These are phyloP conservation scores for Euphydryas editha DNA, from an alignment of 2,888 invertebrate species.

Conservation along the genomic window DNA sequence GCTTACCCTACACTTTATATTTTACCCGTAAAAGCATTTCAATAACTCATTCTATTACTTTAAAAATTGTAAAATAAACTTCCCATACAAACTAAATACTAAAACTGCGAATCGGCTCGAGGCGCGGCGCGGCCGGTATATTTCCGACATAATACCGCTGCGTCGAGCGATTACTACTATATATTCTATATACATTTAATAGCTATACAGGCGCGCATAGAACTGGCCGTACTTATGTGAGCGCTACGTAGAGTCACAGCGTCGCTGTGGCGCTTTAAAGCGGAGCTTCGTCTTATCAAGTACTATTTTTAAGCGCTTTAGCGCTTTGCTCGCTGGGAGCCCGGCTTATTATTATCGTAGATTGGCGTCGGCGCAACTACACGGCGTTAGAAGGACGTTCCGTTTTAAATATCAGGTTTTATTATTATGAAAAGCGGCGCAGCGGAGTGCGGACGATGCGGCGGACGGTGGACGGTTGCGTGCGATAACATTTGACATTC, in stretches of 20 bases:
- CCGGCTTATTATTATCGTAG: conserved; percentile 84
- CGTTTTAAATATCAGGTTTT: conserved; percentile 85
- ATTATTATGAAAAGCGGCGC: conserved; percentile 84
- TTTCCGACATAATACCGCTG: conserved; percentile 85
- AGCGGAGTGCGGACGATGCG: conserved; percentile 80
- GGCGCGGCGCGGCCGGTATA: conserved; percentile 81
- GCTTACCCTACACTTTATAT: conserved; percentile 73
- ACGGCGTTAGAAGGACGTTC: conserved; percentile 85
- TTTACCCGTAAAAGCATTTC: conserved; percentile 73
- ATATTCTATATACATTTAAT: conserved; percentile 85
- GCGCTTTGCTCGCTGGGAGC: conserved; percentile 66
- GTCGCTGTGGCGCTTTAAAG: conserved; percentile 71
- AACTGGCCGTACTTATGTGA: conserved; percentile 84
- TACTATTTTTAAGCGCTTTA: conserved; percentile 63
- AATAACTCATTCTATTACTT: conserved; percentile 69
- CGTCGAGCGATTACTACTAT: conserved; percentile 85
- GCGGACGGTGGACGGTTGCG: conserved; percentile 70
- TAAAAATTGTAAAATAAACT: conserved; percentile 78
- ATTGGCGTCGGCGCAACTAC: conserved; percentile 85
- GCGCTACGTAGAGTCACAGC: conserved; percentile 67
- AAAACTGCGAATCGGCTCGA: conserved; percentile 77
- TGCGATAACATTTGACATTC: conserved; percentile 84
- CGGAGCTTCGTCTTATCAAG: conserved; percentile 55
- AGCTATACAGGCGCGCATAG: conserved; percentile 84
- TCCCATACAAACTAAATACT: conserved; percentile 82